Base-by-base conservation (phyloP, 2,797 vertebrate genomes). In the Gymnopithys bicolor region DNA sequence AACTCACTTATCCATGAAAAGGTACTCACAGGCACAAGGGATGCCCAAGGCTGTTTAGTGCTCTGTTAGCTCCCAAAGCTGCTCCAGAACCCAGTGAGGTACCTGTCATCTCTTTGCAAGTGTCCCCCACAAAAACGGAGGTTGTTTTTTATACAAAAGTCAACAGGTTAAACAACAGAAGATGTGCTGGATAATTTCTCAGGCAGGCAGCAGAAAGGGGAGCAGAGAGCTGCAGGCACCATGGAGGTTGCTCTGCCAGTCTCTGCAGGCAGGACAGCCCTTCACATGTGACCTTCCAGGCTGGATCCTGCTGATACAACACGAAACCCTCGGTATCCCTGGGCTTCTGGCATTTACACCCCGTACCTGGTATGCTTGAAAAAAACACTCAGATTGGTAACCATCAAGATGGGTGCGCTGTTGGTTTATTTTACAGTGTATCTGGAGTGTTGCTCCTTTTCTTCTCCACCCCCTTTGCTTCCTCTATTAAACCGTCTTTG, bases 261-360 rank as follows among this genome's bases (percentile, higher is more conserved):
- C 8, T 58, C 53, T 15, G 28, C 17, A 32, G 18, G 24, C 8
- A 35, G 5, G 37, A 59, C 6, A 79, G 60, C 43, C n/a, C 35
- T 25, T 12, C 23, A 30, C 14, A n/a, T 0, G 13, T 14, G 62
- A 17, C 37, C 18, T 89, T 58, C 30, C 28, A 60, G 52, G 35
- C 1, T 37, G 58, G 19, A 43, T 25, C 0, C 1, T 41, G 55
- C 59, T 7, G 3, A 43, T 53, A 8, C 17, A n/a, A 23, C 1
- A 2, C 43, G 56, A 69, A 89, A 9, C 18, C 81, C 51, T 60
- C 0, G 0, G 35, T 33, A 41, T 35, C 46, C 33, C 77, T 30
- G 60, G 64, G 53, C 84, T 79, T 71, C 89, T 87, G 63, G 58
- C 13, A 28, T 77, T 51, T 69, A 13, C 45, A 48, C 87, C 33